Base-by-base conservation (phyloP, 2,888 invertebrate species). In the Cremastinae sp. region DNA sequence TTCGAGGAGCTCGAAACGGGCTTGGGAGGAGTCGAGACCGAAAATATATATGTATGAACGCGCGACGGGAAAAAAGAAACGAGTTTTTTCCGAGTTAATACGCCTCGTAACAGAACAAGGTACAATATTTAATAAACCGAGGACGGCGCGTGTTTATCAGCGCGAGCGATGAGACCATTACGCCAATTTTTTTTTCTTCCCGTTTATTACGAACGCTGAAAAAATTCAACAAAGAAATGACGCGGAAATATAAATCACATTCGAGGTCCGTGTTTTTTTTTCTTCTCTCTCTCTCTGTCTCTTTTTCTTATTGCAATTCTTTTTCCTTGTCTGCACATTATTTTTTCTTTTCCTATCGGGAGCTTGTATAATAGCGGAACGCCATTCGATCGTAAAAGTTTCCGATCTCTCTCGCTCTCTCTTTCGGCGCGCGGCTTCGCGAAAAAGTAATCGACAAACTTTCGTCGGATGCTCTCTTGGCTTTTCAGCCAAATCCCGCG, bases 391-490 rank as follows among this genome's bases (percentile, higher is more conserved):
- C 22, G 53, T 36, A 45, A 59, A 73, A 73, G 53, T 66, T 66
- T 61, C 16, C 22, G 45, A 53, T 61, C 65, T 66, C 43, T 64
- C 49, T 43, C 36, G 49, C 18, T n/a, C n/a, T 12, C n/a, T 43
- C 43, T n/a, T n/a, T 10, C 14, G 18, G 28, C 20, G 28, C 14
- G 36, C 14, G 14, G 14, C 3, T 49, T 38, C 22, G 51, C 8
- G 59, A 10, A 53, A 61, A 58, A 58, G 20, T 58, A 58, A 66
- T 59, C 59, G 66, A 14, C 43, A 47, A 73, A 73, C 53, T 73
- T 73, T 61, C 43, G 28, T 43, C 53, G 58, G 14, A 43, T 45
- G 53, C 54, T 18, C 38, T 12, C 45, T 59, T 58, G 43, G 41
- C 53, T 61, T 54, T 38, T 61, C 51, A 41, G 41, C 58, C 62